Conservation (phyloP, 2,797 vertebrate genomes). For the Myotis planiceps region DNA sequence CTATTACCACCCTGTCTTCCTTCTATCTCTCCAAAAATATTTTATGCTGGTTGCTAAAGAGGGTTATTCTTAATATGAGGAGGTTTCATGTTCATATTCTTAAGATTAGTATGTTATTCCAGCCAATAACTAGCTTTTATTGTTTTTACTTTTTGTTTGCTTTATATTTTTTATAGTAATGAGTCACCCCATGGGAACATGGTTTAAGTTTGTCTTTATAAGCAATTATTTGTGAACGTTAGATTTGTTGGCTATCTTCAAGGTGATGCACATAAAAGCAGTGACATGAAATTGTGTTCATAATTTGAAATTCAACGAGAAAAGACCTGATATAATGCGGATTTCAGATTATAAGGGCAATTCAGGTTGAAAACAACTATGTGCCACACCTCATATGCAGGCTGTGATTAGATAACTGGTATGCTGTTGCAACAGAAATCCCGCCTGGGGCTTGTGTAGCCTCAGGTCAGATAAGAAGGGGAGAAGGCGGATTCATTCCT, state of each 20-base stretch:
- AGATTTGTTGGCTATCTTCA: background rate
- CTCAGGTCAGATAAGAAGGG: background rate
- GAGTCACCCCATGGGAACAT: background rate
- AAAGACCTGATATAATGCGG: background rate
- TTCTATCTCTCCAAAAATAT: background rate
- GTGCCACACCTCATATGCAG: background rate
- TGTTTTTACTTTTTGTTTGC: background rate
- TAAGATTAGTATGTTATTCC: background rate
- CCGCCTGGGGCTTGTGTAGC: background rate
- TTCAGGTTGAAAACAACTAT: background rate
- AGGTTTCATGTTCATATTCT: background rate
- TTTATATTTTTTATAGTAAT: background rate
- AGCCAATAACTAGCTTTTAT: background rate
- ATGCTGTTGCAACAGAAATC: background rate
- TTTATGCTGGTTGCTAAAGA: background rate
- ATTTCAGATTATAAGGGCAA: background rate
- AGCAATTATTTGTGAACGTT: background rate
- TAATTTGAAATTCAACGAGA: conserved; percentile 1
- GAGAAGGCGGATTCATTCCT: background rate
- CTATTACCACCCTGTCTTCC: background rate
- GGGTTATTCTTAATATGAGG: background rate
- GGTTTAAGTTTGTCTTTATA: conserved; percentile 6
- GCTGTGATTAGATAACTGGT: background rate
- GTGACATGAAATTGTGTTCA: background rate
- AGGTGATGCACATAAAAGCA: background rate